A percentile compares a stretch with the other conserved stretches of the same genome.
These are phyloP conservation scores for Trochalopteron elliotii DNA, from an alignment of 2,113 vertebrate species.

Conservation along the genomic window DNA sequence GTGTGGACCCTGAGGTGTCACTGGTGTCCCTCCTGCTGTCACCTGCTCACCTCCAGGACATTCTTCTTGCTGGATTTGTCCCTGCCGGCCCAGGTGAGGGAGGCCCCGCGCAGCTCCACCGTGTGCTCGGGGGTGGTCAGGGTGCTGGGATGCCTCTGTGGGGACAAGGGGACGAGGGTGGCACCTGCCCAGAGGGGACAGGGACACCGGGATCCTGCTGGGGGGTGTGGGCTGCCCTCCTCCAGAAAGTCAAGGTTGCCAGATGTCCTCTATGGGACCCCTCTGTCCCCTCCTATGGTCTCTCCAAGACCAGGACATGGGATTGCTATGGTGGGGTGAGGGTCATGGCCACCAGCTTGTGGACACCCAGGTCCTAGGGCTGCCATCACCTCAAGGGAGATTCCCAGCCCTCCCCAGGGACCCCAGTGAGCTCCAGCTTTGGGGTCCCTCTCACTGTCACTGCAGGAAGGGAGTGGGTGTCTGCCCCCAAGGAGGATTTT, in stretches of 20 bases:
- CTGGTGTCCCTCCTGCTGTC: rapidly evolving
- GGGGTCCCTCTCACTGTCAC: neutral
- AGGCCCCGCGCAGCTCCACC: conserved; percentile 84
- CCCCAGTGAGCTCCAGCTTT: rapidly evolving
- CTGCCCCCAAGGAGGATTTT: neutral
- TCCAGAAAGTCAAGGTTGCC: neutral
- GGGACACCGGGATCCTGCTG: rapidly evolving
- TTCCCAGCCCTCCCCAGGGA: neutral
- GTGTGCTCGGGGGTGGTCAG: conserved; percentile 85
- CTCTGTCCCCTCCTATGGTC: neutral
- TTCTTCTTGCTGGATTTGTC: conserved; percentile 97
- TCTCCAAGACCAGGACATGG: neutral
- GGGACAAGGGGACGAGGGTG: neutral
- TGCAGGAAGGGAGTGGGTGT: neutral
- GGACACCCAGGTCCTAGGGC: neutral
- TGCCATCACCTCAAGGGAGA: neutral
- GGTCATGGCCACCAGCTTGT: neutral
- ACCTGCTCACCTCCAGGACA: conserved; percentile 85
- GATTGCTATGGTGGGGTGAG: neutral
- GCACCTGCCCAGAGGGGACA: rapidly evolving
- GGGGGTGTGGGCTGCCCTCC: neutral
- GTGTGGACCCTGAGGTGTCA: rapidly evolving
- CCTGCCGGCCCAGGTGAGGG: conserved; percentile 83
- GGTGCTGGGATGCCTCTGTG: conserved; percentile 83
- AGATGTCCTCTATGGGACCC: neutral